Conservation (phyloP, 2,888 invertebrate species). For the Xestia ashworthii region DNA sequence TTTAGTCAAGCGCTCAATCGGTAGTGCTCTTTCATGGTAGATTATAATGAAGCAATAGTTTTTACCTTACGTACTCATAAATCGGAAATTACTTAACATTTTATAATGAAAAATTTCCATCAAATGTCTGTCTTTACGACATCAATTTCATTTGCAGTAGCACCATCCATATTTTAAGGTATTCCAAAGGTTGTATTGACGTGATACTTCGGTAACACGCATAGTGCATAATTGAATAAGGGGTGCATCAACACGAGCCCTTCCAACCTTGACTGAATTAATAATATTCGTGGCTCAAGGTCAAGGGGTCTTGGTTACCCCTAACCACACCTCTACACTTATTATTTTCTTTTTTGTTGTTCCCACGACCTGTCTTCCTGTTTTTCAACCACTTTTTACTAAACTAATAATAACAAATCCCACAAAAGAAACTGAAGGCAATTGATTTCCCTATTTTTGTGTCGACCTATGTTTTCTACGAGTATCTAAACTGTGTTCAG, state of each 20-base stretch:
- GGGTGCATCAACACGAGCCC: conserved; percentile 6
- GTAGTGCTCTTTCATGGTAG: not conserved
- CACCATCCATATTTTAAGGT: not conserved
- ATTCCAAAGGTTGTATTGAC: conserved; percentile 15
- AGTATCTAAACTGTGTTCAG: not conserved
- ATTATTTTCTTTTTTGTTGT: conserved; percentile 1
- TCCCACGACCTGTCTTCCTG: conserved; percentile 41
- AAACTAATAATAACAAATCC: not conserved
- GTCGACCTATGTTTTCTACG: not conserved
- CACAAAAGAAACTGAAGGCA: not conserved
- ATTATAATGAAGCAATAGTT: not conserved
- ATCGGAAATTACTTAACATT: not conserved
- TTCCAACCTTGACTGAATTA: conserved; percentile 16
- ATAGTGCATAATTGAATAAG: conserved; percentile 11
- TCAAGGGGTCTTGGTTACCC: not conserved
- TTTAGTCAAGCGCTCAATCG: not conserved
- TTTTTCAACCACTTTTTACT: not conserved
- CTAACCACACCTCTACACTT: too few relatives aligned
- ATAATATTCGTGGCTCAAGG: conserved; percentile 5
- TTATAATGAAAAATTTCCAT: not conserved
- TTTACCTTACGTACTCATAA: not conserved
- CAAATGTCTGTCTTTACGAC: not conserved
- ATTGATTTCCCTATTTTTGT: not conserved
- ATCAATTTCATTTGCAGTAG: not conserved
- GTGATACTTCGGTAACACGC: not conserved